These are phyloP conservation scores for Lycocorax pyrrhopterus DNA, from an alignment of 2,113 vertebrate species.

Conservation along the genomic window DNA sequence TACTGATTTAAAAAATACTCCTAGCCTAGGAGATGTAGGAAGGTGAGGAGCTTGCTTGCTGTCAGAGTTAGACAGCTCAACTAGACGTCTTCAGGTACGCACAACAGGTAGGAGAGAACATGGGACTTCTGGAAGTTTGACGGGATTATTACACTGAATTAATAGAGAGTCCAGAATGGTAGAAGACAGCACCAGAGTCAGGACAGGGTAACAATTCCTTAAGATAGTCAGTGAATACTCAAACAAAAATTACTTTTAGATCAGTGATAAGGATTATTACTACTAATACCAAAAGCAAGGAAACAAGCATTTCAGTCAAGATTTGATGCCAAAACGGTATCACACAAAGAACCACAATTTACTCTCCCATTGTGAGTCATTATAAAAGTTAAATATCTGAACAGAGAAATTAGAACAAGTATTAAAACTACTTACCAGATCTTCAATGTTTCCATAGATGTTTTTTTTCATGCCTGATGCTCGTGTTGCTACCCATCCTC, in stretches of 20 bases:
- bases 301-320: neutral
- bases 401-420: neutral
- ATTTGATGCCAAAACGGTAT: neutral
- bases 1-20: neutral
- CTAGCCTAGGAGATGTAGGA: neutral
- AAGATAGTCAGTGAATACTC: neutral
- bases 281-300: neutral
- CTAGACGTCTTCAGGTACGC: neutral
- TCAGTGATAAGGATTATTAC: neutral
- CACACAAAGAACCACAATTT: neutral
- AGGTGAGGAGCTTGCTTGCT: neutral
- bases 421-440: slow-evolving; percentile 80
- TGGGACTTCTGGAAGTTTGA: neutral
- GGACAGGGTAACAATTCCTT: neutral
- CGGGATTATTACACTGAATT: neutral
- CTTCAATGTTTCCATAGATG: slow-evolving; percentile 98
- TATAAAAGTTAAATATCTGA: neutral
- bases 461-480: slow-evolving; percentile 99
- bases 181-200: neutral
- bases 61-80: neutral
- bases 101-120: neutral
- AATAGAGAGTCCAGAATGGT: neutral
- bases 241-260: neutral
- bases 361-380: neutral
- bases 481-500: slow-evolving; percentile 96